These are phyloP conservation scores for Cydia fagiglandana DNA, from an alignment of 1,140 invertebrate genomes.

Conservation along the genomic window DNA sequence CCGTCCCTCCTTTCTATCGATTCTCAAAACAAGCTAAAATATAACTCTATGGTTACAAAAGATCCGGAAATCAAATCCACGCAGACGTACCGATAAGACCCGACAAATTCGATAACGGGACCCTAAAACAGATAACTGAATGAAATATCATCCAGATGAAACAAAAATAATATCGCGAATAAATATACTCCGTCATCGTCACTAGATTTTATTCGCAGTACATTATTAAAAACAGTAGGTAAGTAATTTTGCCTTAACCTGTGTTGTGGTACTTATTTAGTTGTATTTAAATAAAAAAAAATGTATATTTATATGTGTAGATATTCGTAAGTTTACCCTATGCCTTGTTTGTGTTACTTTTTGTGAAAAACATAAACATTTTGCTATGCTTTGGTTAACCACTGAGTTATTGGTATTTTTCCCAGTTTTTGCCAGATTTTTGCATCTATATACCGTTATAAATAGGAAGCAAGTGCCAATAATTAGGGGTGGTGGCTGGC, in stretches of 20 bases:
- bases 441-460: neutral
- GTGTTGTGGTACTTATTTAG: no score
- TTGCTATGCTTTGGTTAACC: neutral
- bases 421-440: slow-evolving; percentile 8
- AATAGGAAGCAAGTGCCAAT: neutral
- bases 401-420: neutral
- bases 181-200: slow-evolving; percentile 9
- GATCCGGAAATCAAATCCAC: neutral
- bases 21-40: no score
- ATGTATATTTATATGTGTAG: no score
- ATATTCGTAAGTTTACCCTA: no score
- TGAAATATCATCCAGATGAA: slow-evolving; percentile 10
- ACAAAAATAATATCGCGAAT: neutral
- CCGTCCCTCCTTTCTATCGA: no score
- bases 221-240: neutral
- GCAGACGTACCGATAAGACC: neutral
- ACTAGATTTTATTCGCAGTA: neutral
- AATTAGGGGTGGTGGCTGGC: slow-evolving; percentile 1
- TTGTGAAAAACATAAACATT: neutral
- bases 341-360: no score
- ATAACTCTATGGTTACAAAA: neutral
- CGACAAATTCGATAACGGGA: neutral
- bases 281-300: no score
- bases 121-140: slow-evolving; percentile 8
- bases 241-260: no score